Evolutionary conservation across 2,888 invertebrate species (phyloP).

Genomic region (Lamellibrachia satsuma): DNA sequence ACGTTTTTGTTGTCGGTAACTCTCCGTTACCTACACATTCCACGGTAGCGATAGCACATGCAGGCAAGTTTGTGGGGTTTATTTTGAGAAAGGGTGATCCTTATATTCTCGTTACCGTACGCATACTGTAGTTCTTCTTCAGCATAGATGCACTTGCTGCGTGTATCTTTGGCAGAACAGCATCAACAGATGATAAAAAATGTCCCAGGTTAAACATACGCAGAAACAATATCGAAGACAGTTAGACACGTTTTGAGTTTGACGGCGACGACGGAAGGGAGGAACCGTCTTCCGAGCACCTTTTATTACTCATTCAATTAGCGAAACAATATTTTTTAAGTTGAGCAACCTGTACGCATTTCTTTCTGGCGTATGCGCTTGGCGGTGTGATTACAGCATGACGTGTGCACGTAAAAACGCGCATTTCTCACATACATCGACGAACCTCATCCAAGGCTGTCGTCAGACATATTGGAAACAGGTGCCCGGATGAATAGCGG

Average conservation of each 20-base stretch:
- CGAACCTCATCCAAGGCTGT: neutral
- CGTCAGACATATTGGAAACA: conserved; percentile 11
- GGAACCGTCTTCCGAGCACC: conserved; percentile 1
- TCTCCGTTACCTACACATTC: neutral
- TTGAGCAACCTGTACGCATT: neutral
- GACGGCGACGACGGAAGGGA: neutral
- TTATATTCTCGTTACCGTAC: neutral
- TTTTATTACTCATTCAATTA: neutral
- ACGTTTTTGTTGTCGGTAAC: neutral
- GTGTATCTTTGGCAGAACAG: neutral
- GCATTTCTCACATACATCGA: neutral
- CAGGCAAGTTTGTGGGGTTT: neutral
- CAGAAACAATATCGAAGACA: neutral
- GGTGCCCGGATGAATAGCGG: conserved; percentile 3
- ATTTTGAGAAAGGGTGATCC: neutral
- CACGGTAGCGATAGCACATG: neutral
- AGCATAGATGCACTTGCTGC: neutral
- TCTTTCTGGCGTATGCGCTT: neutral
- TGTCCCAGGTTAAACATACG: neutral
- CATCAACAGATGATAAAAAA: neutral
- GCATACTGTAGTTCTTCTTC: neutral
- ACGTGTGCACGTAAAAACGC: neutral
- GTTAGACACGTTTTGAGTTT: neutral
- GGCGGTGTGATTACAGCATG: neutral
- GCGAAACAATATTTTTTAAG: neutral